Evolutionary conservation across 2,797 vertebrate species (phyloP).

Genomic region (Neomorphus geoffroyi): DNA sequence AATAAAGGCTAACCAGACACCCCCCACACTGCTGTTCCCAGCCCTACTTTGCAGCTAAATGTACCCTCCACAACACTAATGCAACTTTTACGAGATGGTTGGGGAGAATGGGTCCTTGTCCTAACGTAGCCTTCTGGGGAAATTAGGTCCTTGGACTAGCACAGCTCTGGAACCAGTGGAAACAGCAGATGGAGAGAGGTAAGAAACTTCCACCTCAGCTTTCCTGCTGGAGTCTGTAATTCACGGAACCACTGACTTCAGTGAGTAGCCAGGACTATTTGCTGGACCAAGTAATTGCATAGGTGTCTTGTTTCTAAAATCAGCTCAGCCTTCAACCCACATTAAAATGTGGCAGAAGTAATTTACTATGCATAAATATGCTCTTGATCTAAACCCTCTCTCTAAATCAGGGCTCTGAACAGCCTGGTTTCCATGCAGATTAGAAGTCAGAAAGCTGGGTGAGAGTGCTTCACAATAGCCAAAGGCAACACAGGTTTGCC

Average conservation of each 20-base stretch:
- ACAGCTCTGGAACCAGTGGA: neutral
- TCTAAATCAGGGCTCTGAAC: neutral
- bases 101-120: neutral
- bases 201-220: neutral
- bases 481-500: neutral
- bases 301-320: neutral
- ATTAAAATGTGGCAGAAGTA: neutral
- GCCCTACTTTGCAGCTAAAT: neutral
- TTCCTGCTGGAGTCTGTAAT: neutral
- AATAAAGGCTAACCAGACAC: neutral
- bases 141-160: neutral
- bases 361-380: neutral
- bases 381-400: neutral
- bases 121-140: neutral
- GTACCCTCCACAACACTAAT: neutral
- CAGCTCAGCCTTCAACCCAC: neutral
- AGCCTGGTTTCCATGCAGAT: neutral
- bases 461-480: neutral
- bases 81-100: neutral
- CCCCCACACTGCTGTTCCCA: neutral
- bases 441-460: neutral
- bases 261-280: neutral
- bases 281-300: neutral
- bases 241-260: neutral
- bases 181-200: neutral